phyloP scores from a whole-genome alignment of 2,113 vertebrate species.

The Ia io region DNA sequence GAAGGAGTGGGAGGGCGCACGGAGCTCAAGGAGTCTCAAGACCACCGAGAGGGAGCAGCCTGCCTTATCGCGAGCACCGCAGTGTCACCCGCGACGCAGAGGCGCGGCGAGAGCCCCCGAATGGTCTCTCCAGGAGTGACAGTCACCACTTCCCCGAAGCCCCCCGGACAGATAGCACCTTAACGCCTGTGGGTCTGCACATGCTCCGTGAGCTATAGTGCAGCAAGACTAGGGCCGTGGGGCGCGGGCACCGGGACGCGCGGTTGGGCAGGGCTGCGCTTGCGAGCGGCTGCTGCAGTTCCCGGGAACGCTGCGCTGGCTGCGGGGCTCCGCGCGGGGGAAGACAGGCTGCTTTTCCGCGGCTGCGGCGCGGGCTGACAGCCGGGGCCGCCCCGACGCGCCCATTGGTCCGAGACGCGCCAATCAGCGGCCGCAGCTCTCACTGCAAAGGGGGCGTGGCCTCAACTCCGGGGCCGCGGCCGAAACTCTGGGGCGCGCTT shows the following conservation, averaged over 20 bases:
- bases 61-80: constrained; percentile 80
- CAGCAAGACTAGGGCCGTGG: constrained; percentile 33
- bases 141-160: constrained; percentile 49
- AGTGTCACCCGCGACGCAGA: constrained; percentile 57
- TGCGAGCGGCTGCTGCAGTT: constrained; percentile 34
- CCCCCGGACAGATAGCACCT: constrained; percentile 21
- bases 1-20: constrained; percentile 13
- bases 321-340: constrained; percentile 68
- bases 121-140: constrained; percentile 63
- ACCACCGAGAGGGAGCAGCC: constrained; percentile 85
- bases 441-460: constrained; percentile 81
- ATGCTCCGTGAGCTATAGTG: constrained; percentile 56
- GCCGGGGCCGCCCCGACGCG: constrained; percentile 59
- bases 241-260: constrained; percentile 39
- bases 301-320: constrained; percentile 68
- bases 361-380: constrained; percentile 78
- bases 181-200: constrained; percentile 48
- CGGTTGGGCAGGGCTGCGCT: constrained; percentile 30
- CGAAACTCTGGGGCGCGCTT: constrained; percentile 64
- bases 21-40: constrained; percentile 79
- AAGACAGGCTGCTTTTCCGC: constrained; percentile 49
- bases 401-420: constrained; percentile 63
- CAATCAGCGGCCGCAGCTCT: constrained; percentile 55
- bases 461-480: constrained; percentile 33
- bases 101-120: constrained; percentile 39